These are phyloP conservation scores for Acrocera orbiculus DNA, from an alignment of 2,888 invertebrate genomes.

Conservation along the genomic window DNA sequence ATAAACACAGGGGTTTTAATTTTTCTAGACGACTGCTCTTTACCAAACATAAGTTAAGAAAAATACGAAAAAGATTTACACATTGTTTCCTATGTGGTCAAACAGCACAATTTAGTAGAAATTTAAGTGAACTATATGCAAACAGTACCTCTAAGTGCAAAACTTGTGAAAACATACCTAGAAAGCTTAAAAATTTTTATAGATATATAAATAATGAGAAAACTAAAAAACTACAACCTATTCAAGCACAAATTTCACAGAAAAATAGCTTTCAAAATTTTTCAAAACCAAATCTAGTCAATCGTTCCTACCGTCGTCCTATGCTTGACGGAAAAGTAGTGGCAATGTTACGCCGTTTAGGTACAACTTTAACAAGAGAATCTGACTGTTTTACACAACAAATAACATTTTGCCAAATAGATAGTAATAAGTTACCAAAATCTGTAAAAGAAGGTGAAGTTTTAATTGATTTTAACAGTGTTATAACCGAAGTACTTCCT, in stretches of 20 bases:
- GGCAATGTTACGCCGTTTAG: conserved; percentile 26
- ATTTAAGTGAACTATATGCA: no score
- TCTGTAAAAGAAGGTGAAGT: conserved; percentile 21
- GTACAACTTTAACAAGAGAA: conserved; percentile 24
- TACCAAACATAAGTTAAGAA: conserved; percentile 11
- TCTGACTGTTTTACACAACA: conserved; percentile 1
- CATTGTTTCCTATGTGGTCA: conserved; percentile 19
- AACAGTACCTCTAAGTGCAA: no score
- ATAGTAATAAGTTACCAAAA: background rate
- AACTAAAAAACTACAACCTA: no score
- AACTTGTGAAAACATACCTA: no score
- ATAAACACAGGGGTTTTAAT: conserved; percentile 12
- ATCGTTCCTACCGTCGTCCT: conserved; percentile 15
- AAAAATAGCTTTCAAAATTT: background rate
- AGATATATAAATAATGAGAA: no score
- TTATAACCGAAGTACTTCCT: conserved; percentile 29
- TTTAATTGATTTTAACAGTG: conserved; percentile 26
- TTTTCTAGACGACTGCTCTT: conserved; percentile 10
- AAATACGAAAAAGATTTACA: conserved; percentile 13
- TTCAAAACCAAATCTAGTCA: no score
- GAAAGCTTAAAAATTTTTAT: no score
- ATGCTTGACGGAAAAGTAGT: conserved; percentile 27
- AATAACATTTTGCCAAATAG: background rate
- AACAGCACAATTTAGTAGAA: conserved; percentile 5
- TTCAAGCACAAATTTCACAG: no score